phyloP scores from a whole-genome alignment of 1,140 invertebrate species.

The Paraescarpia echinospica region DNA sequence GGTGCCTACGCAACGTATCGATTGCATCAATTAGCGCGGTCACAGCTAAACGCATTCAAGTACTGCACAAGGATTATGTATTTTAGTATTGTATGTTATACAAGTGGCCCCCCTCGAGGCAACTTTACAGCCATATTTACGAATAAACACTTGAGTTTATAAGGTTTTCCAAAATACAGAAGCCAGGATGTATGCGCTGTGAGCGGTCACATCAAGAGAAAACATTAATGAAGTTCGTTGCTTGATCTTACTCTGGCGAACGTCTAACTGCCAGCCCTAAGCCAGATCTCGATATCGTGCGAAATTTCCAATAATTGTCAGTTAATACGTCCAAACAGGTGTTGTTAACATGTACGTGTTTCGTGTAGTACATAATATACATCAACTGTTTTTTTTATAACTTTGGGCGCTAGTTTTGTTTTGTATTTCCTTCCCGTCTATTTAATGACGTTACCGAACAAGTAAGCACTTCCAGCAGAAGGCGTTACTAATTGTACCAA shows the following conservation, averaged over 20 bases:
- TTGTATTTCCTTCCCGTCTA: background rate
- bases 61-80: background rate
- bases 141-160: no score
- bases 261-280: background rate
- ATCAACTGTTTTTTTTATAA: background rate
- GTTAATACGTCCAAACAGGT: background rate
- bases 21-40: background rate
- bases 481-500: background rate
- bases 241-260: no score
- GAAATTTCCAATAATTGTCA: background rate
- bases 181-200: no score
- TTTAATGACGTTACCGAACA: background rate
- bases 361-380: background rate
- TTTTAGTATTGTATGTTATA: no score
- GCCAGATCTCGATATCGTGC: background rate
- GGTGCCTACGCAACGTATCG: background rate
- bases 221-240: no score
- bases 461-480: background rate
- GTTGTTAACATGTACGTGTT: background rate
- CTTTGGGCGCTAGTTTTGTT: background rate
- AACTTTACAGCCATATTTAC: no score
- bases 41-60: background rate
- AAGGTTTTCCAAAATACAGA: no score
- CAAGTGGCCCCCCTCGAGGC: no score
- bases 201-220: no score